phyloP scores from a whole-genome alignment of 1,140 invertebrate genomes.

The Laodelphax striatellus region DNA sequence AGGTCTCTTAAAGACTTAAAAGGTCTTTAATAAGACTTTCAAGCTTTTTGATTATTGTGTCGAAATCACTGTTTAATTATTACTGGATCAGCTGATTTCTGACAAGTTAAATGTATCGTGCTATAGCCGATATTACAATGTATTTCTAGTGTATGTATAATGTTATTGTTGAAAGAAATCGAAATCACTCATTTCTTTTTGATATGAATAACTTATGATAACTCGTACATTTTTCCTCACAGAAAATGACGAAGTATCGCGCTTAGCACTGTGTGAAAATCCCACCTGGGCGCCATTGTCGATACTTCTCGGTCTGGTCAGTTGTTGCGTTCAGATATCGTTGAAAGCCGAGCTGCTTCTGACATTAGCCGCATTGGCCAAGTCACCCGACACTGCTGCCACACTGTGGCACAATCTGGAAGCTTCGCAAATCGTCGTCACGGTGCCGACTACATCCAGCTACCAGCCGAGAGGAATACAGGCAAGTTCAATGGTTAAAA shows the following conservation, averaged over 20 bases:
- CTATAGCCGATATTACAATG: too few species aligned
- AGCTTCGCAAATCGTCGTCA: slow-evolving; percentile 67
- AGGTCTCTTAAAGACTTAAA: too few species aligned
- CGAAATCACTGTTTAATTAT: too few species aligned
- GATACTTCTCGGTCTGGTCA: slow-evolving; percentile 66
- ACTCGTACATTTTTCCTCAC: slow-evolving; percentile 3
- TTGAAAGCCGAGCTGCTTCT: slow-evolving; percentile 73
- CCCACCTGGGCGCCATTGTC: slow-evolving; percentile 71
- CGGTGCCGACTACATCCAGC: slow-evolving; percentile 46
- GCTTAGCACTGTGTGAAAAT: slow-evolving; percentile 72
- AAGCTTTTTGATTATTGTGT: too few species aligned
- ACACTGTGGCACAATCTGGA: slow-evolving; percentile 80
- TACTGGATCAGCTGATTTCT: too few species aligned
- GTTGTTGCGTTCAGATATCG: slow-evolving; percentile 70
- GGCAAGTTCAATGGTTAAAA: slow-evolving; percentile 22
- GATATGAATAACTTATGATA: too few species aligned
- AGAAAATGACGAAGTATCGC: slow-evolving; percentile 60
- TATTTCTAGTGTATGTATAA: too few species aligned
- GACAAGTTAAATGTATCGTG: too few species aligned
- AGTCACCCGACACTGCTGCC: slow-evolving; percentile 57
- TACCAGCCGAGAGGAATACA: slow-evolving; percentile 53
- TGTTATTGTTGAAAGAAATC: too few species aligned
- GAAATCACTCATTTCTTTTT: too few species aligned
- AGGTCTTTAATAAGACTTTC: too few species aligned
- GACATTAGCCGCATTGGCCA: slow-evolving; percentile 63